These are phyloP conservation scores for Sebastes fasciatus DNA, from an alignment of 2,113 vertebrate genomes.

Conservation along the genomic window DNA sequence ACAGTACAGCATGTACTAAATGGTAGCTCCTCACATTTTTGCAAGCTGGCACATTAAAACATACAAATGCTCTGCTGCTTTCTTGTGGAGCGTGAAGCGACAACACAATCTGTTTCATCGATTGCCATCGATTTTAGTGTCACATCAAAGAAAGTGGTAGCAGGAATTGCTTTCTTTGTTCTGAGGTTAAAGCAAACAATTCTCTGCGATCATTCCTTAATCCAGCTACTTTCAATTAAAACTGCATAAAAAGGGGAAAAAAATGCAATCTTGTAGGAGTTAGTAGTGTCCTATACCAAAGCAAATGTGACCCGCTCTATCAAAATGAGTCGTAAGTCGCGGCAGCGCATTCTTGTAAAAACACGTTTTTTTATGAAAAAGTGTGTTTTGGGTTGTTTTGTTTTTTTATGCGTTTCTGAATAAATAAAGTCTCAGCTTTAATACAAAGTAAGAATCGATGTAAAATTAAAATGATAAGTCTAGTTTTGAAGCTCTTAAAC, in stretches of 20 bases:
- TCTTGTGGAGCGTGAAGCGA: constrained; percentile 10
- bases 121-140: constrained; percentile 17
- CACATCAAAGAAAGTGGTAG: constrained; percentile 9
- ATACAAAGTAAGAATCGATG: no score
- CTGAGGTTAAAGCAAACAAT: constrained; percentile 3
- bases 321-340: no score
- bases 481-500: no score
- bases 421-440: no score
- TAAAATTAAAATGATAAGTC: no score
- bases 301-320: no score
- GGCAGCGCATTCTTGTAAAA: no score
- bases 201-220: constrained; percentile 5
- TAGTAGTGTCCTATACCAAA: not conserved
- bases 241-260: not conserved
- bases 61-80: constrained; percentile 5
- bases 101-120: not conserved
- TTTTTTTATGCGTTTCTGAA: no score
- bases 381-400: no score
- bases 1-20: no score
- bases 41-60: not conserved
- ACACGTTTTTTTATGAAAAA: no score
- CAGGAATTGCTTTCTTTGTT: constrained; percentile 9
- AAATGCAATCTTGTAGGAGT: not conserved
- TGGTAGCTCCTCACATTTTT: no score
- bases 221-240: not conserved